phyloP scores from a whole-genome alignment of 2,113 vertebrate species.

The Coptodon rendalli region DNA sequence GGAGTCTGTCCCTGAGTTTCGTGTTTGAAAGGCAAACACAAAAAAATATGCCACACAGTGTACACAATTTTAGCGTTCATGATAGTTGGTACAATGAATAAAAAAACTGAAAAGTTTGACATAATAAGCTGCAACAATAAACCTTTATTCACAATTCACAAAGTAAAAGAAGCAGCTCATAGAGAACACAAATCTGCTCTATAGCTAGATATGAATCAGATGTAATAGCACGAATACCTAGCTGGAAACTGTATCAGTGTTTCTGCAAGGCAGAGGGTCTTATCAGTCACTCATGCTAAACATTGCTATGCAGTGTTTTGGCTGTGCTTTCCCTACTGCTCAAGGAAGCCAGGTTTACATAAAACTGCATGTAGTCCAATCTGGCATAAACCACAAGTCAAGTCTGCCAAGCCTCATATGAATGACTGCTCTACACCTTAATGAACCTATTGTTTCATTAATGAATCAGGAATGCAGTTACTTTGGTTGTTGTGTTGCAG shows the following conservation, averaged over 20 bases:
- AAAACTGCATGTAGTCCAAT: neutral
- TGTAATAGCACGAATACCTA: neutral
- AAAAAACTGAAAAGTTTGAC: neutral
- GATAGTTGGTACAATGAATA: neutral
- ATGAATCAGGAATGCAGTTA: neutral
- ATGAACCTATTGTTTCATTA: neutral
- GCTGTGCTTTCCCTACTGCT: neutral
- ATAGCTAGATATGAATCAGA: neutral
- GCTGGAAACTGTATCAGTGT: neutral
- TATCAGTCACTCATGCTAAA: neutral
- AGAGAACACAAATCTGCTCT: neutral
- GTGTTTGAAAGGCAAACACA: conserved; percentile 7
- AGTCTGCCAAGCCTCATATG: neutral
- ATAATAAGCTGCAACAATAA: neutral
- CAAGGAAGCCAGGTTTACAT: neutral
- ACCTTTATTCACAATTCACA: neutral
- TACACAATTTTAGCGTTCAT: neutral
- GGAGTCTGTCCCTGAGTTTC: neutral
- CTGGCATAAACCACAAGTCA: neutral
- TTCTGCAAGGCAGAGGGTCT: neutral
- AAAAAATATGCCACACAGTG: neutral
- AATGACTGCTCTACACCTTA: neutral
- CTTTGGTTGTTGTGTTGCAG: too few species aligned
- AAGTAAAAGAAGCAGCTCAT: neutral
- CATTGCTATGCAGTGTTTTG: neutral